Conservation (phyloP, 2,888 invertebrate genomes). For the Macrophya annulata region DNA sequence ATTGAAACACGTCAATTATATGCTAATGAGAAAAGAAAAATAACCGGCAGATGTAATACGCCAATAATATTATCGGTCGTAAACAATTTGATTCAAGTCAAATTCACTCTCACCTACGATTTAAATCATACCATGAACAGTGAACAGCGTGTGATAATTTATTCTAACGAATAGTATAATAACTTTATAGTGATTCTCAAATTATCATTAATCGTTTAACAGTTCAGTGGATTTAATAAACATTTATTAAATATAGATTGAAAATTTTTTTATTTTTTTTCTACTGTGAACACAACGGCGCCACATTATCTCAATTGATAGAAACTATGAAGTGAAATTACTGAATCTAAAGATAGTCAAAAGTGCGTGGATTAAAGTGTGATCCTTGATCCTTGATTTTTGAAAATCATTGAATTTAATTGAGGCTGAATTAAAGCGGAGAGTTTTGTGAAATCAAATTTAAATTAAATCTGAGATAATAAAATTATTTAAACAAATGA, state of each 20-base stretch:
- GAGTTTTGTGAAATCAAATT: not conserved
- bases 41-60: not conserved
- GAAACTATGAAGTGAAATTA: not conserved
- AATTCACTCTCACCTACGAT: not conserved
- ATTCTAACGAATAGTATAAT: not conserved
- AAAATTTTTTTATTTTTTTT: not conserved
- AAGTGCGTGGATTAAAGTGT: slow-evolving; percentile 12
- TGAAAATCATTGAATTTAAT: not conserved
- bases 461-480: not conserved
- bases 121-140: not conserved
- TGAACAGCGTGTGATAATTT: not conserved
- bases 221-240: not conserved
- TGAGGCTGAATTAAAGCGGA: not conserved
- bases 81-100: not conserved
- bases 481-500: not conserved
- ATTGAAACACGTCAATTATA: not conserved
- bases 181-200: not conserved
- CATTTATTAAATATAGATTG: too few species aligned
- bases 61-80: not conserved
- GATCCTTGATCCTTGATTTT: not conserved
- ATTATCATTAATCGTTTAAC: not conserved
- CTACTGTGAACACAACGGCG: not conserved
- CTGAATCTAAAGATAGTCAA: not conserved
- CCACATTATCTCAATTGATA: not conserved
- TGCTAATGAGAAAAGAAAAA: not conserved